phyloP scores from a whole-genome alignment of 2,888 invertebrate genomes.

The Noctua comes region DNA sequence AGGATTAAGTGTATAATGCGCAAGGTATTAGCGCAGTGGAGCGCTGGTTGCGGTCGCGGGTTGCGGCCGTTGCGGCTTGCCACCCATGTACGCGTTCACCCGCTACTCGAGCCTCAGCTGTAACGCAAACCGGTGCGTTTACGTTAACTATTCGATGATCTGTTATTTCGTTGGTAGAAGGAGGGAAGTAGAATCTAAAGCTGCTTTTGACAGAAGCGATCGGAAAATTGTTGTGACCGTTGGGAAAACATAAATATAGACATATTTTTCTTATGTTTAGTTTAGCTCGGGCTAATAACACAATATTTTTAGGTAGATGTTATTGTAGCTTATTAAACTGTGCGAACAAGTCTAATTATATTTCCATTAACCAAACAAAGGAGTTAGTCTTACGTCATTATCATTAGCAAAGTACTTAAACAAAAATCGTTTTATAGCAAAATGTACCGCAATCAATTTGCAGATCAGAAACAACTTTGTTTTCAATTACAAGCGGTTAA shows the following conservation, averaged over 20 bases:
- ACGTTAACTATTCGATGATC: constrained; percentile 32
- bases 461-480: constrained; percentile 69
- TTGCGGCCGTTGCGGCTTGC: constrained; percentile 87
- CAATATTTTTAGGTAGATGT: not conserved
- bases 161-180: not conserved
- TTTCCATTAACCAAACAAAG: constrained; percentile 51
- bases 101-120: constrained; percentile 25
- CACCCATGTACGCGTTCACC: constrained; percentile 77
- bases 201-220: not conserved
- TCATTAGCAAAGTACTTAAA: constrained; percentile 20
- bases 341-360: constrained; percentile 38
- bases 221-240: not conserved
- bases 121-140: constrained; percentile 44
- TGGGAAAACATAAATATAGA: not conserved
- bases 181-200: not conserved
- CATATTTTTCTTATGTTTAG: not conserved
- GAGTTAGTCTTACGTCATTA: constrained; percentile 1
- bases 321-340: constrained; percentile 10
- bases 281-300: not conserved
- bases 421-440: constrained; percentile 38
- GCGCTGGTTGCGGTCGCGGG: constrained; percentile 81
- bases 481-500: constrained; percentile 65
- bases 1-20: constrained; percentile 77
- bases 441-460: constrained; percentile 56
- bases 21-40: constrained; percentile 84